phyloP scores from a whole-genome alignment of 2,888 invertebrate species.

The Xestia xanthographa region DNA sequence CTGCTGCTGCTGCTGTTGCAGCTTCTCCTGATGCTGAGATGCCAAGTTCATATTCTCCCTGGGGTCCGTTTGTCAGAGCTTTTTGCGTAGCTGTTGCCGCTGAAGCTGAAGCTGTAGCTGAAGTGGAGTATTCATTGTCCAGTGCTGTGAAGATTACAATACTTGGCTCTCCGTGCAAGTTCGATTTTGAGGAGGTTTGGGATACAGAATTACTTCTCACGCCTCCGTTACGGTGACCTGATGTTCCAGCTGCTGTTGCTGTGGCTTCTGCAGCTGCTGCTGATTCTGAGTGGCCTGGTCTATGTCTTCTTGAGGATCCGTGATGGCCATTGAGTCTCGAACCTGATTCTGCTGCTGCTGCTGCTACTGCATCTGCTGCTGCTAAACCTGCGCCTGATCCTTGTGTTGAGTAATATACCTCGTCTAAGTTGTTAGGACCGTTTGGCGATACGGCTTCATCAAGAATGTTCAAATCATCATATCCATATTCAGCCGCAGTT shows the following conservation, averaged over 20 bases:
- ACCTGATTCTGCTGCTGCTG: neutral
- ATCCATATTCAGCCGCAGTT: too few relatives aligned
- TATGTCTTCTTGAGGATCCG: too few relatives aligned
- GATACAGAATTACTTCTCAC: neutral
- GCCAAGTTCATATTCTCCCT: too few relatives aligned
- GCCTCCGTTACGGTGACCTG: neutral
- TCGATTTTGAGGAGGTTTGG: neutral
- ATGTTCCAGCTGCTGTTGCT: neutral
- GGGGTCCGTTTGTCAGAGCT: neutral
- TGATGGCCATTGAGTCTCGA: too few relatives aligned
- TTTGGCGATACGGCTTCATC: too few relatives aligned
- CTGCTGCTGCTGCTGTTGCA: too few relatives aligned
- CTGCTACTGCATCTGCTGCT: too few relatives aligned
- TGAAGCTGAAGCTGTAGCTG: neutral
- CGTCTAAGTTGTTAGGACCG: accelerated
- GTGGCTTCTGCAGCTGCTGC: too few relatives aligned
- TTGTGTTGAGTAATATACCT: neutral
- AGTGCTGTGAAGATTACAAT: neutral
- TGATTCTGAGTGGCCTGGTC: too few relatives aligned
- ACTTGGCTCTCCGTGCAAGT: neutral
- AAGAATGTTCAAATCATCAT: too few relatives aligned
- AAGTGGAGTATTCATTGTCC: neutral
- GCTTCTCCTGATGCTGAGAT: neutral
- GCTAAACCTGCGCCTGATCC: neutral
- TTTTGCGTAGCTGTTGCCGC: neutral